Base-by-base conservation (phyloP, 2,888 invertebrate species). In the Xylota sylvarum region DNA sequence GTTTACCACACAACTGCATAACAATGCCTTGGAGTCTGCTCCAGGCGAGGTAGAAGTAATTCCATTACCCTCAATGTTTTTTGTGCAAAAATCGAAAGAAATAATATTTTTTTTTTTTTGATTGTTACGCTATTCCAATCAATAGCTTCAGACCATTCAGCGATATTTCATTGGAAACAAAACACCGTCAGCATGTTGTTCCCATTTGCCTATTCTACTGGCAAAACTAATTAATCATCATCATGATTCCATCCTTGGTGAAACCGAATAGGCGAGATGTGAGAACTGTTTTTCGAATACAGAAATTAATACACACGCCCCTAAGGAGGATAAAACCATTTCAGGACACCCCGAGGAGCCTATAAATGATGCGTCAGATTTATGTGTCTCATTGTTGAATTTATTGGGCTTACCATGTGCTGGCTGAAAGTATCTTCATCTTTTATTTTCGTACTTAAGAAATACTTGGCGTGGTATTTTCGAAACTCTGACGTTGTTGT, bases 321-420 rank as follows among this genome's bases (percentile, higher is more conserved):
- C 23, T 23, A 7, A 12, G 19, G 30, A n/a, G n/a, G 12, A 27
- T 30, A 23, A 5, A 2, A 27, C 19, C 17, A 10, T 48, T 52
- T 12, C n/a, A 12, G 7, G 23, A 23, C 10, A 23, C 12, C 23
- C 23, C 23, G 19, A 43, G 43, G 50, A 19, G 48, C 17, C 12
- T n/a, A 50, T 19, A 6, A 50, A 32, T n/a, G n/a, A 37, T n/a
- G 23, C 19, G 12, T 35, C 35, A 50, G 50, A 65, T 65, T 65
- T 50, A 65, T 50, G 19, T 6, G 48, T 7, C 19, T n/a, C 35
- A 23, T 65, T 23, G 23, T 23, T 23, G 23, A 23, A 23, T 23
- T 23, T 23, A 23, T 23, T 56, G 35, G 23, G 35, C 32, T 30
- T 35, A 48, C 23, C 65, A 32, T 50, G 65, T 65, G 50, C 35